Evolutionary conservation across 2,797 vertebrate genomes (phyloP).

Genomic region (Notamacropus eugenii): DNA sequence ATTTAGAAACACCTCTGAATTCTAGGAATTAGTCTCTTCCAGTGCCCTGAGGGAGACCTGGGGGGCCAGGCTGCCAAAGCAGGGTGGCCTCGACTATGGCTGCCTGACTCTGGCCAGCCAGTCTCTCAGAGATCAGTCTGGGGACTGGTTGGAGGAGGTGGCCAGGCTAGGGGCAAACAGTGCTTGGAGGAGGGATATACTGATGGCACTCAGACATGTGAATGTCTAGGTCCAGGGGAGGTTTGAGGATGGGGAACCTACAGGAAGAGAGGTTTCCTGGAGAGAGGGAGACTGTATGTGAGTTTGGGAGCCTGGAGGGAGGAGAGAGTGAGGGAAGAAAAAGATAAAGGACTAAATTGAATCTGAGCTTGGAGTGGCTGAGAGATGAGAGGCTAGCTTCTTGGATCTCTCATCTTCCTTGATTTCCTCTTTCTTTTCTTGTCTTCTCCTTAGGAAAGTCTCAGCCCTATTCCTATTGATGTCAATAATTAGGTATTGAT

Average conservation of each 20-base stretch:
- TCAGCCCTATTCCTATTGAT: not conserved
- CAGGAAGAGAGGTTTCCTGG: too few relatives aligned
- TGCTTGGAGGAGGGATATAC: too few relatives aligned
- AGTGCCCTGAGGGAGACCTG: too few relatives aligned
- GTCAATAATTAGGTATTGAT: not conserved
- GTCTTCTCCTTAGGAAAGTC: not conserved
- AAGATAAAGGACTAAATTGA: not conserved
- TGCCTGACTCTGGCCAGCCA: too few relatives aligned
- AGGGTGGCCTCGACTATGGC: too few relatives aligned
- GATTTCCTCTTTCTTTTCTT: not conserved
- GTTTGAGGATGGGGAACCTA: too few relatives aligned
- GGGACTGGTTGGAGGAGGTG: not conserved
- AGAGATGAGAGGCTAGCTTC: not conserved
- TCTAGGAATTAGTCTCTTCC: too few relatives aligned
- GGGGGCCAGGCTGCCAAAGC: too few relatives aligned
- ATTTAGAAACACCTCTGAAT: too few relatives aligned
- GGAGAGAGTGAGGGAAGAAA: not conserved
- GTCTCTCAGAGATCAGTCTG: too few relatives aligned
- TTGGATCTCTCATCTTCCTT: not conserved
- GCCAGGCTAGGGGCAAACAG: not conserved
- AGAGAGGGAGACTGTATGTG: not conserved
- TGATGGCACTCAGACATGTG: too few relatives aligned
- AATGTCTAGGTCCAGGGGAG: too few relatives aligned
- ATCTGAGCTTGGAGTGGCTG: not conserved
- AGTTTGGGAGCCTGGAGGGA: accelerated